These are phyloP conservation scores for Brachionus plicatilis DNA, from an alignment of 1,140 invertebrate species.

Conservation along the genomic window DNA sequence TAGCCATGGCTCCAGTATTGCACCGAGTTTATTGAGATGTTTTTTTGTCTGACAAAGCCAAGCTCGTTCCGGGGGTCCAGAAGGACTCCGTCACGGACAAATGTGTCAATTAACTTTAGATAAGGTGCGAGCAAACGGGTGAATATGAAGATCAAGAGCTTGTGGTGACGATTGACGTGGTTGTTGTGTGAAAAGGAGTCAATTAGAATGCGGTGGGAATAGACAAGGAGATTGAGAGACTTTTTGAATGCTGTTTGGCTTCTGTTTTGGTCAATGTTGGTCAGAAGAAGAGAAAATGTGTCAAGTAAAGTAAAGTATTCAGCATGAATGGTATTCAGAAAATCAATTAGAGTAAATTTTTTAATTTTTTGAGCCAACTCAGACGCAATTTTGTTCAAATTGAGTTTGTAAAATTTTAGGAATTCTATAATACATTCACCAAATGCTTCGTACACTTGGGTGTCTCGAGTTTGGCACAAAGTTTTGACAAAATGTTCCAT, in stretches of 20 bases:
- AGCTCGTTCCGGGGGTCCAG: neutral
- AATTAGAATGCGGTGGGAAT: neutral
- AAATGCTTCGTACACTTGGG: conserved; percentile 21
- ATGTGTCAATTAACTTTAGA: conserved; percentile 6
- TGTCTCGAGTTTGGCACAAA: neutral
- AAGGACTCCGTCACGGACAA: neutral
- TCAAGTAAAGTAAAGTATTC: conserved; percentile 2
- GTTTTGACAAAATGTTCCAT: neutral
- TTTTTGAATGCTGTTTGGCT: neutral
- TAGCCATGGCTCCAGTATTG: conserved; percentile 26
- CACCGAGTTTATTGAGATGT: neutral
- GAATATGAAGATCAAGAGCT: conserved; percentile 14
- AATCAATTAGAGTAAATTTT: conserved; percentile 29
- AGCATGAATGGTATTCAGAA: neutral
- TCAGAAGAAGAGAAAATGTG: neutral
- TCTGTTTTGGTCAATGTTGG: neutral
- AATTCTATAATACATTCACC: conserved; percentile 8
- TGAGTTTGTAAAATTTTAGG: neutral
- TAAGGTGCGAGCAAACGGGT: neutral
- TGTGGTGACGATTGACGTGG: neutral
- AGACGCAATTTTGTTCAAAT: neutral
- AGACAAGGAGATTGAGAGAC: neutral
- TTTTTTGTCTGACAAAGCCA: neutral
- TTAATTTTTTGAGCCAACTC: neutral
- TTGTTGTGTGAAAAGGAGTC: conserved; percentile 7